A percentile compares a stretch with the other conserved stretches of the same genome.
Evolutionary conservation across 2,113 vertebrate species (phyloP).

Genomic region (Urocitellus parryii): DNA sequence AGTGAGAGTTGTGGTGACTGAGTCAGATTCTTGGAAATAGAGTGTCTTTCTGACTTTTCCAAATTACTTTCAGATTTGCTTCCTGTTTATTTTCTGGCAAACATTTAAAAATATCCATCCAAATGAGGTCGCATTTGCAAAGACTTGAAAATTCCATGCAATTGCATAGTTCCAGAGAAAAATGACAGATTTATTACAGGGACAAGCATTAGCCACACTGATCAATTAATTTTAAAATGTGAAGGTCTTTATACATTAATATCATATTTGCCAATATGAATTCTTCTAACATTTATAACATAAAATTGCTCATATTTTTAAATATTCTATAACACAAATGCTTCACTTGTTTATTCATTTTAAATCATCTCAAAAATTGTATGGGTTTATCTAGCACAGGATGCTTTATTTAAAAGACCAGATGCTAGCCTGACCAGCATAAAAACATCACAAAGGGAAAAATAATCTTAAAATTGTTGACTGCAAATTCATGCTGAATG

Average conservation of each 20-base stretch:
- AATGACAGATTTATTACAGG: constrained; percentile 68
- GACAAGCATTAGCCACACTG: constrained; percentile 21
- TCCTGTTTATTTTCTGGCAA: constrained; percentile 79
- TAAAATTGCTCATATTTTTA: constrained; percentile 41
- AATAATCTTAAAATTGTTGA: not conserved
- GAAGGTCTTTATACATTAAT: constrained; percentile 43
- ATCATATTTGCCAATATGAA: not conserved
- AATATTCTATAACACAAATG: not conserved
- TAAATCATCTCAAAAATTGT: constrained; percentile 6
- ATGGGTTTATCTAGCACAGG: not conserved
- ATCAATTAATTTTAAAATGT: constrained; percentile 60
- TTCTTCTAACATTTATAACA: constrained; percentile 30
- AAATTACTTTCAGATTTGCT: constrained; percentile 75
- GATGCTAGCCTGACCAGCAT: not conserved
- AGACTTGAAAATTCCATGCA: constrained; percentile 64
- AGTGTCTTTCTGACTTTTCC: constrained; percentile 65
- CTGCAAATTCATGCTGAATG: not conserved
- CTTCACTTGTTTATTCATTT: constrained; percentile 36
- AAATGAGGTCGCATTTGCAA: constrained; percentile 65
- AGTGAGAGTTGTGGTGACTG: not conserved
- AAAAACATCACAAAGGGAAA: not conserved
- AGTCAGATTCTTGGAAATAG: constrained; percentile 72
- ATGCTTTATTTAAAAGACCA: constrained; percentile 1
- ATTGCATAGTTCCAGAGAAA: constrained; percentile 51
- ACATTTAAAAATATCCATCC: constrained; percentile 71